Percentiles rank a stretch among this genome's conserved stretches.
phyloP scores from a whole-genome alignment of 2,888 invertebrate genomes.

The Subacronicta megacephala region DNA sequence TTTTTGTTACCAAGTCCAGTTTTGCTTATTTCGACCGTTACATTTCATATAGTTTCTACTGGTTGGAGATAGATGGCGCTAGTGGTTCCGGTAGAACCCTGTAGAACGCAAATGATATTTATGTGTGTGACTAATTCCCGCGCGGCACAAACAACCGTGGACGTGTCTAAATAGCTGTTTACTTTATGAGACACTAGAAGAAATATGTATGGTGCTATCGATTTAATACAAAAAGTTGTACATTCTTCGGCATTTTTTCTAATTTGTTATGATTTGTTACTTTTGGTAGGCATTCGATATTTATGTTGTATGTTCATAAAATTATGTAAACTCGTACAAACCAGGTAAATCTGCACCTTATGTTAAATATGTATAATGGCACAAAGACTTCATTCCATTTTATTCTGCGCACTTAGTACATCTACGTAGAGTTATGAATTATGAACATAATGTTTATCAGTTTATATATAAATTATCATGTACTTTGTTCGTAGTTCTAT shows the following conservation, averaged over 20 bases:
- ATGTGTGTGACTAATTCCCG: slow-evolving; percentile 53
- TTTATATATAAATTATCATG: too few species aligned
- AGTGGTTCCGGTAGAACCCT: slow-evolving; percentile 52
- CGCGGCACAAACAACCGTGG: slow-evolving; percentile 42
- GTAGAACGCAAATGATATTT: slow-evolving; percentile 21
- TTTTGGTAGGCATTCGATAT: too few species aligned
- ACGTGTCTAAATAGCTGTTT: slow-evolving; percentile 53
- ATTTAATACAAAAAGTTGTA: slow-evolving; percentile 14
- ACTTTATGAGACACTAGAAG: slow-evolving; percentile 37
- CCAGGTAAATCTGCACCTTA: too few species aligned
- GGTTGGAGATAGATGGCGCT: slow-evolving; percentile 67
- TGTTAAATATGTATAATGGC: slow-evolving; percentile 1
- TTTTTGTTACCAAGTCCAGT: slow-evolving; percentile 25
- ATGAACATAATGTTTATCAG: slow-evolving; percentile 1
- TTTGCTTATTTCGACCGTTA: slow-evolving; percentile 41
- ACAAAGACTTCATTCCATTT: slow-evolving; percentile 7
- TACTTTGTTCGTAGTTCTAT: too few species aligned
- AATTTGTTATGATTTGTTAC: background rate
- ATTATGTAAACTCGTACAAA: too few species aligned
- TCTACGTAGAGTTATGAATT: slow-evolving; percentile 8
- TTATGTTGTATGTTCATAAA: too few species aligned
- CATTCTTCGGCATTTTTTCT: background rate
- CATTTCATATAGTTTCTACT: slow-evolving; percentile 27
- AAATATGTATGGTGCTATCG: slow-evolving; percentile 26
- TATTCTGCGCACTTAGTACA: slow-evolving; percentile 26